phyloP scores from a whole-genome alignment of 2,888 invertebrate species.

The Ophioninae sp. region DNA sequence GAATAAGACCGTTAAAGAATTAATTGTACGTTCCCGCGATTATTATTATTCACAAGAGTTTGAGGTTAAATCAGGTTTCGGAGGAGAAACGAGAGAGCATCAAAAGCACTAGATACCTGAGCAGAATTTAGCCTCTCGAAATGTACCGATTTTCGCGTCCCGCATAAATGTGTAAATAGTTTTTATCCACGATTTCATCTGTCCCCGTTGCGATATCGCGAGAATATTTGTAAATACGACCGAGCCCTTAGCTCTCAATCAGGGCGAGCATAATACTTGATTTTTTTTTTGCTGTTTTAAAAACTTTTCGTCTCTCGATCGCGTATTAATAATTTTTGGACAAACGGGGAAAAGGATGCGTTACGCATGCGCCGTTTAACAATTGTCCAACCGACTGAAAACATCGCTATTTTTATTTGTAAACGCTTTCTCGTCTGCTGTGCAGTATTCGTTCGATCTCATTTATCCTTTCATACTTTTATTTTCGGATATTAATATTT shows the following conservation, averaged over 20 bases:
- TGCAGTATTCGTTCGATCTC: conserved; percentile 65
- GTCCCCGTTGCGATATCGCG: conserved; percentile 38
- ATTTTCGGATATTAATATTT: conserved; percentile 13
- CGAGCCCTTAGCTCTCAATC: conserved; percentile 1
- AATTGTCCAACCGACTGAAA: conserved; percentile 52
- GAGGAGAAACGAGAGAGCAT: conserved; percentile 27
- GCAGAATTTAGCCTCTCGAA: background rate
- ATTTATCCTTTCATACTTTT: conserved; percentile 38
- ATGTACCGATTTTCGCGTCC: conserved; percentile 15
- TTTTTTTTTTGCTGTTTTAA: background rate
- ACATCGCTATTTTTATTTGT: conserved; percentile 27
- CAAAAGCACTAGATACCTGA: conserved; percentile 33
- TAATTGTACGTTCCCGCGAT: conserved; percentile 12
- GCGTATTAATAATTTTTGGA: conserved; percentile 27
- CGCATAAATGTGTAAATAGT: conserved; percentile 59
- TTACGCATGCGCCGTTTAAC: conserved; percentile 34
- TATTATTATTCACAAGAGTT: conserved; percentile 25
- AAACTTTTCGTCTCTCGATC: conserved; percentile 15
- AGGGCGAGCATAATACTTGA: conserved; percentile 22
- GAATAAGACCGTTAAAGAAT: background rate
- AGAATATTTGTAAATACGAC: conserved; percentile 49
- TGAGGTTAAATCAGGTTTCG: background rate
- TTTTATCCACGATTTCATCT: conserved; percentile 37
- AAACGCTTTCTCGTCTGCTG: conserved; percentile 41
- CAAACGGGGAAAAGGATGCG: conserved; percentile 15